These are phyloP conservation scores for Habropoda laboriosa DNA, from an alignment of 1,140 invertebrate genomes.

Conservation along the genomic window DNA sequence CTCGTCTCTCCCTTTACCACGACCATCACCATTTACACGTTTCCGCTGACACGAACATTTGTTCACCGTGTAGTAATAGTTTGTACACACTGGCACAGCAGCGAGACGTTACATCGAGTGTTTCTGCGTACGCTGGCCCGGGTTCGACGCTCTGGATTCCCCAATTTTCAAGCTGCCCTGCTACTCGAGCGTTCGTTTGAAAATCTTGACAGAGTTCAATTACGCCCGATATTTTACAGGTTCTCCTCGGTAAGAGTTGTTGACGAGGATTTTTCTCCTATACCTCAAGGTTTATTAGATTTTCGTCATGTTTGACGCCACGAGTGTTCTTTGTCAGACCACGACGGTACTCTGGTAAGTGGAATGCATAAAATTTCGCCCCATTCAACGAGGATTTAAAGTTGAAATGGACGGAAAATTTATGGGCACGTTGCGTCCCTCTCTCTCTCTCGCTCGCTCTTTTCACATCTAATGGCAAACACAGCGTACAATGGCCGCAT, in stretches of 20 bases:
- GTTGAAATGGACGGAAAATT: conserved; percentile 20
- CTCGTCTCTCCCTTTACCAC: neutral
- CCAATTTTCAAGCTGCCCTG: neutral
- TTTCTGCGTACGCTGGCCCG: conserved; percentile 28
- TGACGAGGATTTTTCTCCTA: too few relatives aligned
- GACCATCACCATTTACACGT: conserved; percentile 39
- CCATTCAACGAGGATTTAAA: conserved; percentile 1
- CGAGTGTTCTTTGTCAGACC: neutral
- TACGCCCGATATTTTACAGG: too few relatives aligned
- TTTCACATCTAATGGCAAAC: conserved; percentile 18
- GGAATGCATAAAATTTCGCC: neutral
- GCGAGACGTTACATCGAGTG: neutral
- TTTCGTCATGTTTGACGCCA: neutral
- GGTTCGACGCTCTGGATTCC: conserved; percentile 6
- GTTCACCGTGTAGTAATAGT: conserved; percentile 54
- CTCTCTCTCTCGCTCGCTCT: too few relatives aligned
- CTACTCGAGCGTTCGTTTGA: neutral
- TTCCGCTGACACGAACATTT: conserved; percentile 53
- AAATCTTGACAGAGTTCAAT: neutral
- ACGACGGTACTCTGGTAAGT: too few relatives aligned
- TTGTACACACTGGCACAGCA: conserved; percentile 31
- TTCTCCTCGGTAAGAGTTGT: too few relatives aligned
- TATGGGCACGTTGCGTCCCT: neutral
- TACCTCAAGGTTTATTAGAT: neutral
- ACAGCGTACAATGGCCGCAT: conserved; percentile 8